These are phyloP conservation scores for Nematopogon swammerdamellus DNA, from an alignment of 2,888 invertebrate genomes.

Conservation along the genomic window DNA sequence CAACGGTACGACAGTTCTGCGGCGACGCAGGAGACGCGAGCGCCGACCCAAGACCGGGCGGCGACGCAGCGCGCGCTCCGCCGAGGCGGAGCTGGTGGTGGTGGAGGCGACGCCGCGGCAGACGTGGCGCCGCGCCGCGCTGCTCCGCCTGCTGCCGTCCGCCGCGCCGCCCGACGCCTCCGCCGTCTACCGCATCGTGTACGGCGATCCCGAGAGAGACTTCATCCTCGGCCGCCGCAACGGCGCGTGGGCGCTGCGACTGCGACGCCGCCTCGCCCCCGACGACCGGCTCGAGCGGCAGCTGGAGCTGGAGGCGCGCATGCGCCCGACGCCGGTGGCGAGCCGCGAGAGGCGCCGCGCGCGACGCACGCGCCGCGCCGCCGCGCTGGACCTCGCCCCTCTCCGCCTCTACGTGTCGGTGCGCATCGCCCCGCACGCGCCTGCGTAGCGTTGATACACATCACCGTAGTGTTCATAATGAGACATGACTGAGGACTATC, in stretches of 20 bases:
- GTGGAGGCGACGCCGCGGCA: constrained; percentile 27
- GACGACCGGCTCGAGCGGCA: constrained; percentile 23
- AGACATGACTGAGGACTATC: no score
- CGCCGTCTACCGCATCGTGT: constrained; percentile 38
- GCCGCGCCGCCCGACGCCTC: constrained; percentile 27
- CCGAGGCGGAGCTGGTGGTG: constrained; percentile 36
- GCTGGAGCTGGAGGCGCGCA: constrained; percentile 40
- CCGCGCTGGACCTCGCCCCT: constrained; percentile 24
- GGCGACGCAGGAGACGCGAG: constrained; percentile 29
- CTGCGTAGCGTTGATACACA: background rate
- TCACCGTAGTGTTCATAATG: no score
- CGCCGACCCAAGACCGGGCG: constrained; percentile 37
- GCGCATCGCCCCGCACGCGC: constrained; percentile 23
- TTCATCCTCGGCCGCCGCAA: constrained; percentile 36
- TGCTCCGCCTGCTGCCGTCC: constrained; percentile 36
- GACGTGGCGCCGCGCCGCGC: constrained; percentile 39
- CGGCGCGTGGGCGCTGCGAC: constrained; percentile 36
- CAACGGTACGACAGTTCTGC: constrained; percentile 39
- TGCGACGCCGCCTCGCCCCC: constrained; percentile 27
- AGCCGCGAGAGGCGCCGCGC: constrained; percentile 12
- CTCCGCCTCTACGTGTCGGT: constrained; percentile 39
- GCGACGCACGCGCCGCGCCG: constrained; percentile 16
- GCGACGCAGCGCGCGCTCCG: constrained; percentile 35
- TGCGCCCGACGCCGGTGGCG: constrained; percentile 22
- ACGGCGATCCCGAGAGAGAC: constrained; percentile 27